Base-by-base conservation (phyloP, 2,888 invertebrate species). In the Nephrocerus scutellatus region DNA sequence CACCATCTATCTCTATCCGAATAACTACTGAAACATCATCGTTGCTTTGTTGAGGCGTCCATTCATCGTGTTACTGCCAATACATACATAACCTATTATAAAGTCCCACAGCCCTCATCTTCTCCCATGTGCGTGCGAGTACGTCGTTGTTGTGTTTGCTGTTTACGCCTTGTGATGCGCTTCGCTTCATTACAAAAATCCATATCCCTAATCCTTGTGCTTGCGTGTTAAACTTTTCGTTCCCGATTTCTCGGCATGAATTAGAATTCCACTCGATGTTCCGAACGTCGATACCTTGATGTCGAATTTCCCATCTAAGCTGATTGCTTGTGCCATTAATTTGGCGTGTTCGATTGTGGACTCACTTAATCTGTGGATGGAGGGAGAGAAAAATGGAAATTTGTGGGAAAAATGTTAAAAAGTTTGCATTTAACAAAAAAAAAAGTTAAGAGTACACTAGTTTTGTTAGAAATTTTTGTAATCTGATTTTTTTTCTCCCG, bases 251-350 rank as follows among this genome's bases (percentile, higher is more conserved):
- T 59, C 59, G 25, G 55, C 57, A 48, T 60, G 59, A 44, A 60
- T 52, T 46, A 60, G 50, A 46, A 60, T 60, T 43, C 57, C 57
- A 38, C 56, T 55, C 29, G 59, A 60, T 40, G 59, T 60, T 35
- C 59, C 59, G 49, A 60, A 60, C 35, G 59, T 60, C 32, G 58
- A 59, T 37, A 60, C 59, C 36, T 57, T 57, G 32, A 59, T 56
- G 50, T 60, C 59, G 43, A 60, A 60, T 49, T 60, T 60, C 21
- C 56, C 56, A 49, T 60, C 59, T 41, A 57, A 44, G 38, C 57
- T 56, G 42, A 60, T 54, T 36, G 57, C 56, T 42, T 58, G 58
- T n/a, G 59, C 56, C 53, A 60, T 56, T 49, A 57, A 49, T 48
- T 57, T 55, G 23, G 58, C 59, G 41, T 57, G 56, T 39, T 60